Evolutionary conservation across 2,888 invertebrate genomes (phyloP), one percentile per base, ranked within the genome.

Genomic region (Cerastoderma edule): DNA sequence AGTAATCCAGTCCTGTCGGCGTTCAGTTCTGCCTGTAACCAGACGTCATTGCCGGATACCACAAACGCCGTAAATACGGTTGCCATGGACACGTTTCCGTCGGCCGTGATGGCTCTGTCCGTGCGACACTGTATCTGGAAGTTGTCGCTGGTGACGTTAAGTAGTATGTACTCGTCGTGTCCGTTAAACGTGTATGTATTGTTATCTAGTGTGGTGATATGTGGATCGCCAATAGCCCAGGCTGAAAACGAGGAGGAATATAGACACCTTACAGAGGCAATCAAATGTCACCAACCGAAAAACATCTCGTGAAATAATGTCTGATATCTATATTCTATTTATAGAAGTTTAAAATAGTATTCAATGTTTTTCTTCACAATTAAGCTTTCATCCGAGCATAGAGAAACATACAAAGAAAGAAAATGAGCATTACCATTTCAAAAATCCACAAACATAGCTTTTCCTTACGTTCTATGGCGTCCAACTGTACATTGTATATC

Each of bases 151-250:
- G 67, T 39, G 0, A 48, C 63, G 1, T 48, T 27, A 13, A 78
- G 33, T 4, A 81, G 44, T 1, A 68, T 19, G 57, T 81, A 81
- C 66, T 78, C 78, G 5, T 72, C 81, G 19, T 68, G 73, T 10
- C 81, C 81, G 32, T 81, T 81, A 57, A 81, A 81, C 1, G 81
- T 81, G 56, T 75, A 81, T 13, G 60, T 67, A 3, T 35, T 50
- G 1, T 71, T 71, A 46, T 81, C 81, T 3, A 81, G 24, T 4
- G 81, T 81, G 2, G 46, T 27, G 16, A 81, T 67, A 24, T 81
- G 81, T 39, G 81, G 81, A 28, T 81, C 81, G 1, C 81, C 81
- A 39, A 71, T 70, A 19, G 44, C 73, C 16, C 63, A 46, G 27
- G 64, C 81, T 81, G 64, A n/a, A 63, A 44, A 4, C 2, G 46